Base-by-base conservation (phyloP, 2,113 vertebrate genomes). In the Phaetusa simplex region DNA sequence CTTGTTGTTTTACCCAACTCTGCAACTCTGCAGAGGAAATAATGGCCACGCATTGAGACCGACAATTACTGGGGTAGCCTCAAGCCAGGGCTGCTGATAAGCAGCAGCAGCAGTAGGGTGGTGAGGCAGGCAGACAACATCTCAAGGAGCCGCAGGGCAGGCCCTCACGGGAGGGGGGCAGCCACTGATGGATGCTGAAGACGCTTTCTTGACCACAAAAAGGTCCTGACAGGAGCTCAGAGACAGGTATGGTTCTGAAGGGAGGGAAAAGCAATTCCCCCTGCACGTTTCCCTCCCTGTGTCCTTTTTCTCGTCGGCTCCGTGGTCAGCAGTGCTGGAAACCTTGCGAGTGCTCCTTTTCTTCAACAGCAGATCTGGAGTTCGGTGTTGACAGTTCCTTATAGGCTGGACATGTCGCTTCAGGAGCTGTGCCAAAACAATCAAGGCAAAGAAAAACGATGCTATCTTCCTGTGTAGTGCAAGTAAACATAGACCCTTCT, bases 31-130 rank as follows among this genome's bases (percentile, higher is more conserved):
- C 49, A 78, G 93, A 83, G 93, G 78, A 96, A 95, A 93, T 70
- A 94, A 91, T 82, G 70, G 40, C 34, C 74, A 16, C 52, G 70
- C 66, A 55, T 24, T 91, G 86, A 50, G 91, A 88, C 32, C 0
- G 3, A 30, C 79, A 76, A 78, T 66, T 43, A 65, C 88, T 72
- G 40, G 43, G 49, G 45, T 89, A 90, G 93, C 95, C 95, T 82
- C 83, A 18, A 94, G 96, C 65, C 74, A 90, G 82, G 38, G 70
- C 58, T 87, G 74, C 74, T 96, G 95, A 97, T 97, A 95, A 96
- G 87, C 83, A 96, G 86, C 83, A 95, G 52, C 47, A 82, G 58
- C 23, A 67, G 38, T 21, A 58, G 27, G 15, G 67, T 50, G 36
- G 34, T 86, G 40, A 89, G 65, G 91, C 53, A 85, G 78, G 49